Evolutionary conservation across 2,113 vertebrate genomes (phyloP).

Genomic region (Cryptotis parvus): DNA sequence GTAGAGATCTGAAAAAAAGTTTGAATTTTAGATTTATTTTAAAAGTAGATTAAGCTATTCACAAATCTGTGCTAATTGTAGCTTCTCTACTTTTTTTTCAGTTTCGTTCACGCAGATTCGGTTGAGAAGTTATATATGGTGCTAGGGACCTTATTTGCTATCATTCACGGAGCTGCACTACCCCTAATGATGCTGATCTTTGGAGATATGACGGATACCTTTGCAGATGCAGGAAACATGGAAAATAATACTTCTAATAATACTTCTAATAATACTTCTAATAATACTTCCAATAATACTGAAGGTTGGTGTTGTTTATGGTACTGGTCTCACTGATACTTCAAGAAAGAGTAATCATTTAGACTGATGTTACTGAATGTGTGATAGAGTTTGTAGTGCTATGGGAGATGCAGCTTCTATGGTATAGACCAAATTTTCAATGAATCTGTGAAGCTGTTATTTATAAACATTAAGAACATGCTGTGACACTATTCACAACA

Average conservation of each 20-base stretch:
- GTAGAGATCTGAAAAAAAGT: not conserved
- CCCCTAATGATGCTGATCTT: slow-evolving; percentile 93
- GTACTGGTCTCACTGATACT: not conserved
- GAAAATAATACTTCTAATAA: not conserved
- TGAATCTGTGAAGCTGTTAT: slow-evolving; percentile 3
- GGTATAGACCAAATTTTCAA: not conserved
- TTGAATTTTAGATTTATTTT: slow-evolving; percentile 26
- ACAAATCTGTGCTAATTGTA: not conserved
- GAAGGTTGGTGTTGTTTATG: slow-evolving; percentile 86
- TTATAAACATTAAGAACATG: not conserved
- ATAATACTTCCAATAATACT: not conserved
- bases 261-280: not conserved
- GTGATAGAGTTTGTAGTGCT: not conserved
- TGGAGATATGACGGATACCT: slow-evolving; percentile 95
- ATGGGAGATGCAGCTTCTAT: not conserved
- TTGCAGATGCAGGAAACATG: slow-evolving; percentile 75
- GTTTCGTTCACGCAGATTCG: slow-evolving; percentile 93
- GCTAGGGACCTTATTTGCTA: slow-evolving; percentile 87
- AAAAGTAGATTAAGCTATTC: not conserved
- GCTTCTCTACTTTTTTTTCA: slow-evolving; percentile 73
- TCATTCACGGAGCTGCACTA: slow-evolving; percentile 90
- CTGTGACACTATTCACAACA: too few relatives aligned
- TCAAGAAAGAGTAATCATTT: not conserved
- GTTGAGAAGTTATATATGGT: slow-evolving; percentile 90
- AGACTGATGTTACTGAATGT: not conserved